Evolutionary conservation across 1,140 invertebrate genomes (phyloP), one percentile per base, ranked within the genome.

Genomic region (Bombus fervidus): DNA sequence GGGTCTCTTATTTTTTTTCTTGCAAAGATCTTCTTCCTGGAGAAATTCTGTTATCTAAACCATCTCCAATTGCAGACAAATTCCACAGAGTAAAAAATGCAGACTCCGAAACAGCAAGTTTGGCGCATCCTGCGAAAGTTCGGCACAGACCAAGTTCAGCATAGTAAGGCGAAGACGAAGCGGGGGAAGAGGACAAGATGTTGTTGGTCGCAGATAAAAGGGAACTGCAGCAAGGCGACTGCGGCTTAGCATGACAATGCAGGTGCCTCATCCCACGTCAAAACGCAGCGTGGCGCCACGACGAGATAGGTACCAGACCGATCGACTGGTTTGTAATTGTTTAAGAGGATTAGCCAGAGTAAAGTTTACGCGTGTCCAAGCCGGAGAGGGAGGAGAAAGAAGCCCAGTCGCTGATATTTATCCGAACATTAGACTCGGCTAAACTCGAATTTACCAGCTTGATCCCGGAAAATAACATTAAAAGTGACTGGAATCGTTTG

Each of bases 221-320:
- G 92, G 91, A 91, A 90, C 86, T 88, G n/a, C 86, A 91, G 90
- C 91, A 74, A 81, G 90, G 92, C 91, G 92, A 90, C 86, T 88
- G n/a, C 86, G 91, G 90, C 91, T 93, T 90, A 92, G 93, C 92
- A 95, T 95, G 94, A 95, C 94, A 95, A 94, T 95, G 94, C 94
- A 95, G 94, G 94, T 95, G 94, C 93, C 93, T 94, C 92, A 94
- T 95, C 93, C 94, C 88, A 95, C 92, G 94, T 95, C 94, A 94
- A 95, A 95, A 94, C 94, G 91, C 94, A 95, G 94, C 94, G 90
- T 95, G 94, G 93, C 92, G 93, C 94, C 93, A 91, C 91, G 89
- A 69, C 85, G 80, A 89, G 91, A 92, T 90, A 87, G 83, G 85
- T 87, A 88, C 90, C 78, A 88, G 75, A 91, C 86, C 93, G 89